phyloP scores from a whole-genome alignment of 2,113 vertebrate species.

The Cyanoliseus patagonus region DNA sequence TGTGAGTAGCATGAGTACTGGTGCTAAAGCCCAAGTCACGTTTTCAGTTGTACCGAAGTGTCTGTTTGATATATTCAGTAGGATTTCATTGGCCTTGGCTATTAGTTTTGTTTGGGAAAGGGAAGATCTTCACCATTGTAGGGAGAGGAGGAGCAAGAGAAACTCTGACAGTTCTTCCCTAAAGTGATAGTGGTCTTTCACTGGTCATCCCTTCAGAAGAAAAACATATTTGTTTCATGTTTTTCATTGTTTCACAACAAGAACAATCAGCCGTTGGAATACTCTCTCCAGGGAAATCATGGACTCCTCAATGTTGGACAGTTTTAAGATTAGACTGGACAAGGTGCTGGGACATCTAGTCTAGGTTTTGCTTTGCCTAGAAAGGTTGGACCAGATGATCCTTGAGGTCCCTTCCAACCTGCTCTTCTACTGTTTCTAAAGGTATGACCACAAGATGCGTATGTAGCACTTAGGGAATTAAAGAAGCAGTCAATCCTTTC shows the following conservation, averaged over 20 bases:
- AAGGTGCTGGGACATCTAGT: background rate
- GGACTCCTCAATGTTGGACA: background rate
- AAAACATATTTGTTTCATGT: background rate
- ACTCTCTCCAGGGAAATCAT: background rate
- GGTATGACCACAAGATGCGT: background rate
- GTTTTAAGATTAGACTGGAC: background rate
- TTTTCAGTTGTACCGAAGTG: background rate
- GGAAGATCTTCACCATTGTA: background rate
- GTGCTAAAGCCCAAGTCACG: background rate
- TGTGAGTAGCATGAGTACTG: background rate
- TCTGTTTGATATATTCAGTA: background rate
- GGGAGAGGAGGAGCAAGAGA: background rate
- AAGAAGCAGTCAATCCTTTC: background rate
- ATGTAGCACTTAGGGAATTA: background rate
- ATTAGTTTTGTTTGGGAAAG: background rate
- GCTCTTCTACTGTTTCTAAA: background rate
- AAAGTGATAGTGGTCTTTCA: background rate
- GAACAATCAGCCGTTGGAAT: background rate
- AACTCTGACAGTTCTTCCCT: background rate
- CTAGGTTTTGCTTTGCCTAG: background rate
- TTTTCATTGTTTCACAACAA: background rate
- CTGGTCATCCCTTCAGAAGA: background rate
- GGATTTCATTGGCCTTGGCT: background rate
- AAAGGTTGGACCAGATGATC: background rate
- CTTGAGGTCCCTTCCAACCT: background rate